Percentiles rank a stretch among this genome's conserved stretches.
Conservation (phyloP, 2,113 vertebrate genomes). For the Megaleporinus macrocephalus region DNA sequence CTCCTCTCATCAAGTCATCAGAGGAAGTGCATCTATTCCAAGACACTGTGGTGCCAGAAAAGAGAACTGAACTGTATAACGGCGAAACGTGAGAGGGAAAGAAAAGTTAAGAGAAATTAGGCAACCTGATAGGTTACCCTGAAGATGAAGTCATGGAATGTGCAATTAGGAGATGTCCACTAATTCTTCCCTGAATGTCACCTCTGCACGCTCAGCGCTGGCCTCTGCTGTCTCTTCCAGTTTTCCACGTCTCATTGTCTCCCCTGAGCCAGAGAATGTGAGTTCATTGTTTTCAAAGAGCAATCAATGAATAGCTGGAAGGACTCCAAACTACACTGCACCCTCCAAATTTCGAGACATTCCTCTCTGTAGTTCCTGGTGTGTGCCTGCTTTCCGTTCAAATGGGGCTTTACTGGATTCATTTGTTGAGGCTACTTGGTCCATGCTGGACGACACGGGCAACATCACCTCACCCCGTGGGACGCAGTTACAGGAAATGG, state of each 20-base stretch:
- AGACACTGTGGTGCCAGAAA: constrained; percentile 6
- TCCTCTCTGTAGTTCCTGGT: background rate
- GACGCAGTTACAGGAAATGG: background rate
- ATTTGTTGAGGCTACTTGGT: background rate
- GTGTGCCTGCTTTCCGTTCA: background rate
- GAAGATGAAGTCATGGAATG: constrained; percentile 54
- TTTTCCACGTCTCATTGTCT: background rate
- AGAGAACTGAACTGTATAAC: background rate
- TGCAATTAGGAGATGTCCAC: constrained; percentile 51
- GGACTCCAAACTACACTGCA: background rate
- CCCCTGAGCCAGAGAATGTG: constrained; percentile 22
- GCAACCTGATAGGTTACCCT: constrained; percentile 38
- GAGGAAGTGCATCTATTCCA: constrained; percentile 5
- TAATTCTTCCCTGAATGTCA: constrained; percentile 52
- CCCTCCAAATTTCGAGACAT: background rate
- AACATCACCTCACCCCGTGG: background rate
- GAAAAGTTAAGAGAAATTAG: background rate
- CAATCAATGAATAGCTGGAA: constrained; percentile 16
- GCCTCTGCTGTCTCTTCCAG: constrained; percentile 26
- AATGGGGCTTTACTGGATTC: background rate
- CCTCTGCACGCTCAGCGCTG: constrained; percentile 32
- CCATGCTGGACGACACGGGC: background rate
- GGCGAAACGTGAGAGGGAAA: constrained; percentile 24
- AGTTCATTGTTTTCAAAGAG: constrained; percentile 29
- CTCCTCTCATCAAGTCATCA: background rate